Conservation (phyloP, 1,140 invertebrate species). For the Drosophila ficusphila region DNA sequence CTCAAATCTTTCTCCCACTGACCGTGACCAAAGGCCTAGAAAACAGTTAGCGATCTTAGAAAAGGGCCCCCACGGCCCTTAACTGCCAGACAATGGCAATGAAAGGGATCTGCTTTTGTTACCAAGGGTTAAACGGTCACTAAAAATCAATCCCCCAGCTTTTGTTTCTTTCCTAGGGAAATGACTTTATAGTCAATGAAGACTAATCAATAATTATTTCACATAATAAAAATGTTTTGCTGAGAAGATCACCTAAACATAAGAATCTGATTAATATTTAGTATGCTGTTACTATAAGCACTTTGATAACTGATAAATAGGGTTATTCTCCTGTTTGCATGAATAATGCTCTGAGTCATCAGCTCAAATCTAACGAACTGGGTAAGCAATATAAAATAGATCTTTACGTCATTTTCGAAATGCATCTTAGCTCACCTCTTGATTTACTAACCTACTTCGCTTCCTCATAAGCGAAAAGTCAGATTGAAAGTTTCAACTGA, state of each 20-base stretch:
- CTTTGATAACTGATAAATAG: background rate
- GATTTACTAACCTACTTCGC: too few species aligned
- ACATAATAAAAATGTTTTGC: too few species aligned
- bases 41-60: slow-evolving; percentile 35
- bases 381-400: background rate
- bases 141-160: too few species aligned
- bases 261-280: too few species aligned
- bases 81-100: slow-evolving; percentile 2
- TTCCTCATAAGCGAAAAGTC: background rate
- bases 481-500: too few species aligned
- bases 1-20: slow-evolving; percentile 49
- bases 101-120: slow-evolving; percentile 1
- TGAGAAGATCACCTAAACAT: too few species aligned
- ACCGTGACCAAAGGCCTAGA: slow-evolving; percentile 79
- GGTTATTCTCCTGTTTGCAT: background rate
- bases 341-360: background rate
- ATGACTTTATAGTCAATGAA: too few species aligned
- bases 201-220: too few species aligned
- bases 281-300: too few species aligned
- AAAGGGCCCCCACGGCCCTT: background rate
- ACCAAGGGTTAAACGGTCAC: background rate
- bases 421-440: too few species aligned
- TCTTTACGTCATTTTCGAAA: background rate
- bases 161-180: too few species aligned
- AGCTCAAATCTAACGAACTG: background rate